phyloP scores from a whole-genome alignment of 2,888 invertebrate genomes.

The Calliphora vomitoria region DNA sequence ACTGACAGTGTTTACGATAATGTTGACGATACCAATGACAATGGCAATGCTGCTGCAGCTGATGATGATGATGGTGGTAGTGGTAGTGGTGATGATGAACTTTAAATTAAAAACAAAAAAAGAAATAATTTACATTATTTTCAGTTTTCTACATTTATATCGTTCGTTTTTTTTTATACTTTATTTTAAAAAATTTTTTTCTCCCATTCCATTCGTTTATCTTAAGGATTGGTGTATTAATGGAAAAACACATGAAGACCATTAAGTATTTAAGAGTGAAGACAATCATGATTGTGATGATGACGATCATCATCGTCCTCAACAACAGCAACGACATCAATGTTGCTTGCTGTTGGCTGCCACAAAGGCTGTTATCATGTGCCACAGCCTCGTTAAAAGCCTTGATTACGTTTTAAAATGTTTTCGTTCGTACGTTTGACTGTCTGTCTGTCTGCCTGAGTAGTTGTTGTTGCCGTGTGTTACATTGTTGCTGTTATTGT shows the following conservation, averaged over 20 bases:
- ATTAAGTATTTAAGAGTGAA: conserved; percentile 70
- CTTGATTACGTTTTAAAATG: conserved; percentile 64
- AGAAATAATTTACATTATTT: conserved; percentile 57
- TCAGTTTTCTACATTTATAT: conserved; percentile 56
- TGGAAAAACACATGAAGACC: conserved; percentile 71
- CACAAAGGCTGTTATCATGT: conserved; percentile 50
- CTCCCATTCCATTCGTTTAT: conserved; percentile 33
- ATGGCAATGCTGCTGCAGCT: conserved; percentile 18
- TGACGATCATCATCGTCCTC: conserved; percentile 16
- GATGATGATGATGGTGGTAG: conserved; percentile 27
- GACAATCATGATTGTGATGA: conserved; percentile 37
- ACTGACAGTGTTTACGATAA: conserved; percentile 5
- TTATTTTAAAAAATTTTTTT: neutral
- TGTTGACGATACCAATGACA: conserved; percentile 27
- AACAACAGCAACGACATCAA: neutral
- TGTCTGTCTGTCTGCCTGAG: neutral
- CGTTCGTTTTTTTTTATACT: conserved; percentile 19
- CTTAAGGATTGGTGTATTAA: conserved; percentile 65
- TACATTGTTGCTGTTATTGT: neutral
- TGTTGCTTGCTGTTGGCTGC: conserved; percentile 36
- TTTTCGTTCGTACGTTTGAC: conserved; percentile 14
- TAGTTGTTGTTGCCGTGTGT: conserved; percentile 23
- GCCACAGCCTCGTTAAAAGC: conserved; percentile 62
- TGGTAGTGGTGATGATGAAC: conserved; percentile 43
- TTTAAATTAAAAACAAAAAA: conserved; percentile 21